These are phyloP conservation scores for Sinonovacula constricta DNA, from an alignment of 1,140 invertebrate species.

Conservation along the genomic window DNA sequence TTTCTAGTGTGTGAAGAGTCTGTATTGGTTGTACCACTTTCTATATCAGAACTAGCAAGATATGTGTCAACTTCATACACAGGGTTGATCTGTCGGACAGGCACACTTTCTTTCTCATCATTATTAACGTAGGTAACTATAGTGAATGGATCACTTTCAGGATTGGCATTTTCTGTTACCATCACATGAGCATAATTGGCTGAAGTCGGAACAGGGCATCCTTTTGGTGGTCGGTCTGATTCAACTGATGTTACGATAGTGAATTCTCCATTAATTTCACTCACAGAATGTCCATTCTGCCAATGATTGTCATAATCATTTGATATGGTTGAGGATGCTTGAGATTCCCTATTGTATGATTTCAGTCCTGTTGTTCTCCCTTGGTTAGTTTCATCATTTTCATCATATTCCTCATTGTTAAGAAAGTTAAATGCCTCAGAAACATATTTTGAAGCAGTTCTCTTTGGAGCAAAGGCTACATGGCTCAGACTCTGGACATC, in stretches of 20 bases:
- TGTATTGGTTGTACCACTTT: background rate
- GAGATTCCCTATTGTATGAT: background rate
- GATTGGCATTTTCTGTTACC: background rate
- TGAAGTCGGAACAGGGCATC: background rate
- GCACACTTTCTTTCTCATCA: background rate
- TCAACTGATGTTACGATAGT: slow-evolving; percentile 6
- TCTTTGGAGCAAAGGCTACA: too few species aligned
- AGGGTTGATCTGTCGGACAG: slow-evolving; percentile 11
- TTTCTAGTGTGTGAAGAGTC: background rate
- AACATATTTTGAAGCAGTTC: slow-evolving; percentile 20
- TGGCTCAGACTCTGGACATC: too few species aligned
- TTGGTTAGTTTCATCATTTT: slow-evolving; percentile 29
- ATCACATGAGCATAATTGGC: too few species aligned
- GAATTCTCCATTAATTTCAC: background rate
- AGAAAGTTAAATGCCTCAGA: slow-evolving; percentile 57
- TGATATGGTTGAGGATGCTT: slow-evolving; percentile 9
- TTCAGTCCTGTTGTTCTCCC: slow-evolving; percentile 6
- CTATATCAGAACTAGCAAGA: background rate
- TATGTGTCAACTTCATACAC: slow-evolving; percentile 41
- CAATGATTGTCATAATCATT: background rate
- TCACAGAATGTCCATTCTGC: background rate
- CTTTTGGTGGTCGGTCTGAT: background rate
- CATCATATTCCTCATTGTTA: slow-evolving; percentile 36
- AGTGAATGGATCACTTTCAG: slow-evolving; percentile 1
- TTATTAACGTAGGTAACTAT: slow-evolving; percentile 14